Evolutionary conservation across 30 jellyfish, hydroid and myxozoan genomes (phyloP), one percentile per base, ranked within the genome.

Genomic region (Sanderia malayensis): DNA sequence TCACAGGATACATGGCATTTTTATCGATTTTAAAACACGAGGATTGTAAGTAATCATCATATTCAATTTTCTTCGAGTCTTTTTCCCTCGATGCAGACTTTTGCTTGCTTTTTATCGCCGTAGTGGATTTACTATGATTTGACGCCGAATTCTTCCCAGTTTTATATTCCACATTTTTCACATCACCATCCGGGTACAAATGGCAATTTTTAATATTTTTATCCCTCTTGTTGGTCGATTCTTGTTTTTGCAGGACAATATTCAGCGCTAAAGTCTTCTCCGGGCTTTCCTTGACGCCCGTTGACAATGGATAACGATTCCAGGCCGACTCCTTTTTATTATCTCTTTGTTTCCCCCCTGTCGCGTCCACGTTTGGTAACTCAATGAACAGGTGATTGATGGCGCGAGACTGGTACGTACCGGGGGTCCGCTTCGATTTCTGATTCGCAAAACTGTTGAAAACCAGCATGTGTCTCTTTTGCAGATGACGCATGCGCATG

Each of bases 401-500:
- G 21, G 97, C 97, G 55, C 74, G 49, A 17, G 97, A 88, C 32
- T 89, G 80, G 44, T 29, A 24, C 59, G 74, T 80, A 30, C 52
- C 32, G n/a, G n/a, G n/a, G 21, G 70, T 69, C 18, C 64, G 70
- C 70, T 88, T 30, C 0, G 86, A 71, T 26, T 77, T 31, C 52
- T 88, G 89, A 27, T 53, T 66, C 44, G 82, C 75, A 87, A 71
- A 61, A 34, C 92, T 33, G 27, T 87, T 87, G 78, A 88, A 88
- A 25, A 88, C 97, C 31, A 88, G 76, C 95, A 88, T 82, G 46
- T 94, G 89, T 18, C 68, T 88, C 84, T 75, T 82, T 34, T 88
- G 97, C 31, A 88, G 30, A 46, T 83, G 70, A 8, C 95, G 82
- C 97, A 88, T 88, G 67, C 94, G 95, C 59, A 80, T 88, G 70